These are phyloP conservation scores for Drosophila subquinaria DNA, from an alignment of 2,888 invertebrate genomes.

Conservation along the genomic window DNA sequence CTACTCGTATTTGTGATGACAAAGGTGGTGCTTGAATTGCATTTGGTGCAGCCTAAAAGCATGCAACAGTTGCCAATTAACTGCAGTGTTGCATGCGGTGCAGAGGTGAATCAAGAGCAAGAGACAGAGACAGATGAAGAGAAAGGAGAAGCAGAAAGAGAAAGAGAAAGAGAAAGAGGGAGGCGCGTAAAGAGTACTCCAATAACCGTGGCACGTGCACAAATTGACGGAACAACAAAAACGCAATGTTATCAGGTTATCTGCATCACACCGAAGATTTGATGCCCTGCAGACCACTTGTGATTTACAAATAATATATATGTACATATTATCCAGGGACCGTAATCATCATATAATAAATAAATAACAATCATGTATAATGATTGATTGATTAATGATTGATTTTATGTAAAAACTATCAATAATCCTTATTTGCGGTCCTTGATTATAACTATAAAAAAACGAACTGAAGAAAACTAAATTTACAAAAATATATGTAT, in stretches of 20 bases:
- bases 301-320: neutral
- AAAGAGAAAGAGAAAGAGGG: neutral
- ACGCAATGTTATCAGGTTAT: neutral
- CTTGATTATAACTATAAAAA: too few species aligned
- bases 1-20: neutral
- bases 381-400: too few species aligned
- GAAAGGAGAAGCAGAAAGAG: neutral
- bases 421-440: too few species aligned
- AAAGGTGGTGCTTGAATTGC: conserved; percentile 19
- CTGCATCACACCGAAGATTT: neutral
- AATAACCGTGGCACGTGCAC: conserved; percentile 12
- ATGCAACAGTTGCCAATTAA: conserved; percentile 33
- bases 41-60: conserved; percentile 31
- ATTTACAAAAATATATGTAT: too few species aligned
- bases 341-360: too few species aligned
- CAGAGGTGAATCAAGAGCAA: neutral
- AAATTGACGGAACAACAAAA: conserved; percentile 38
- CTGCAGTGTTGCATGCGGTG: neutral
- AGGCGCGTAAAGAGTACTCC: neutral
- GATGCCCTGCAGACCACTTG: neutral
- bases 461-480: too few species aligned
- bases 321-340: too few species aligned
- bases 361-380: too few species aligned
- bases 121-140: too few species aligned
- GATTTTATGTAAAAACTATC: too few species aligned